A percentile compares a stretch with the other conserved stretches of the same genome.
Conservation (phyloP, 2,888 invertebrate genomes). For the Creontiades dilutus region DNA sequence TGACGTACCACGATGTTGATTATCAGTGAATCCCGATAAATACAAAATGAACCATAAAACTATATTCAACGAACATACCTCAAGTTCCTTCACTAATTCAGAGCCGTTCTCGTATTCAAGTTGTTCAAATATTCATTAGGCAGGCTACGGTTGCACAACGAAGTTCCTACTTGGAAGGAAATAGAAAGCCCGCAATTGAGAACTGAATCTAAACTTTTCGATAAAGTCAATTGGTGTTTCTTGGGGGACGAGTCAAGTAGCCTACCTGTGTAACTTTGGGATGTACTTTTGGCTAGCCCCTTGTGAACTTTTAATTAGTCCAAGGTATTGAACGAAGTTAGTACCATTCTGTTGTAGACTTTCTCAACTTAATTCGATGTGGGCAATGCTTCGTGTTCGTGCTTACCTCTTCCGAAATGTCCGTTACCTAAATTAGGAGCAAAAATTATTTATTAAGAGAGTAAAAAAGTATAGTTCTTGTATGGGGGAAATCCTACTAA, state of each 20-base stretch:
- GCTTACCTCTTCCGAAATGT: too few species aligned
- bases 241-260: constrained; percentile 1
- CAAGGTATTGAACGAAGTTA: background rate
- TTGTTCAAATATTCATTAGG: constrained; percentile 17
- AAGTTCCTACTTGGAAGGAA: background rate
- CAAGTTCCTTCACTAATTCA: background rate
- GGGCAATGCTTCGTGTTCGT: background rate
- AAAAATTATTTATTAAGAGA: too few species aligned
- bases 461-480: too few species aligned
- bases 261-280: background rate
- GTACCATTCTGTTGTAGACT: background rate
- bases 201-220: background rate
- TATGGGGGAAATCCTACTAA: too few species aligned
- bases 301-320: background rate
- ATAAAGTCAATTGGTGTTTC: constrained; percentile 10
- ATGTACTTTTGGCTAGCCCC: background rate
- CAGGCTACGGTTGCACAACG: background rate
- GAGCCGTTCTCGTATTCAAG: background rate
- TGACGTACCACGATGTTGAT: too few species aligned
- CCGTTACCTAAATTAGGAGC: too few species aligned
- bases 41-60: too few species aligned
- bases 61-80: background rate
- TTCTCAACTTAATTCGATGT: background rate
- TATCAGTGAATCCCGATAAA: too few species aligned
- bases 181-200: background rate